Evolutionary conservation across 2,113 vertebrate genomes (phyloP).

Genomic region (Ancistrus triradiatus): DNA sequence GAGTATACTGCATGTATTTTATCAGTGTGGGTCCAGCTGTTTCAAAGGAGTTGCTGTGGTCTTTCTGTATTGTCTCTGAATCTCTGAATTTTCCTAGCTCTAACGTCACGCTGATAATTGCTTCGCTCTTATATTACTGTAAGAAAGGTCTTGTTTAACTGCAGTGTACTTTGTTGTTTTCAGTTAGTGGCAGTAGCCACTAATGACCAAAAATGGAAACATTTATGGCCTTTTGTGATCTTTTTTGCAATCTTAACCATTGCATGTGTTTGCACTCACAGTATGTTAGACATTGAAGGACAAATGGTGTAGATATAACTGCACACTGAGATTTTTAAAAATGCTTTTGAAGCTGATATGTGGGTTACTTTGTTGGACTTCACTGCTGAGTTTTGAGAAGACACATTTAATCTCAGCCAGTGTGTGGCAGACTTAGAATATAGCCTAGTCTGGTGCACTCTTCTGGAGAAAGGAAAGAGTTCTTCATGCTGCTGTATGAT

Average conservation of each 20-base stretch:
- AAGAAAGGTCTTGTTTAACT: background rate
- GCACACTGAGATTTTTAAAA: background rate
- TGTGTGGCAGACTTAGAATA: no score
- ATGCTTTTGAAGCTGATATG: background rate
- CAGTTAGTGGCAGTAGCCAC: background rate
- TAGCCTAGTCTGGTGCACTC: no score
- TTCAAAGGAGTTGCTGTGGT: background rate
- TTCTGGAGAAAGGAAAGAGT: background rate
- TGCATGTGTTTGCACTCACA: background rate
- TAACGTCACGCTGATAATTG: background rate
- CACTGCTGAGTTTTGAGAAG: constrained; percentile 3
- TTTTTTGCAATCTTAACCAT: background rate
- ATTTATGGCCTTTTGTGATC: background rate
- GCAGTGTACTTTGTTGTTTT: background rate
- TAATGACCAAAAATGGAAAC: background rate
- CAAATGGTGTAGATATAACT: background rate
- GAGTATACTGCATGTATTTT: background rate
- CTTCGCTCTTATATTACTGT: no score
- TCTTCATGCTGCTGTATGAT: no score
- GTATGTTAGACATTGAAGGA: background rate
- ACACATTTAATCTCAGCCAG: no score
- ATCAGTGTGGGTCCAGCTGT: background rate
- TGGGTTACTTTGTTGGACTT: background rate
- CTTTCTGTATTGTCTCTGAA: background rate
- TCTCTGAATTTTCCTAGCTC: background rate